A percentile compares a stretch with the other conserved stretches of the same genome.
Conservation (phyloP, 2,113 vertebrate genomes). For the Psilopsiagon aurifrons region DNA sequence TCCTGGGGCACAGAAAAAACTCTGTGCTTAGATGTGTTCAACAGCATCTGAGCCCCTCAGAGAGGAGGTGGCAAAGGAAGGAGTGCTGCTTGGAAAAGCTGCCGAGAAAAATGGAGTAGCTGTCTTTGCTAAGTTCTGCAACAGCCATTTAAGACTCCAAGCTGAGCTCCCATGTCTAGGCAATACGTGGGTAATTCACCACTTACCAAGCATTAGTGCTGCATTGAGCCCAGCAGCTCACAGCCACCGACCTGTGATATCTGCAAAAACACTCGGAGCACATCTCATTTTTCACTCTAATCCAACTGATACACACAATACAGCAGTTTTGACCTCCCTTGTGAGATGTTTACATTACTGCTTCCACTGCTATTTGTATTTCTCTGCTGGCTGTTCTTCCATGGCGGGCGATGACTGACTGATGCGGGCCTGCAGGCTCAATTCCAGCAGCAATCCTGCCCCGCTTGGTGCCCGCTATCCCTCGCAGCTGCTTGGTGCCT, state of each 20-base stretch:
- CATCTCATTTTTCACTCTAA: neutral
- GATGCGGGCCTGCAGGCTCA: neutral
- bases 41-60: neutral
- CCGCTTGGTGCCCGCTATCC: rapidly evolving
- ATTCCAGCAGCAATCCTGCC: neutral
- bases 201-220: neutral
- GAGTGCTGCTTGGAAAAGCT: neutral
- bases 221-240: neutral
- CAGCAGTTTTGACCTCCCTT: neutral
- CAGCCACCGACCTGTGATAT: neutral
- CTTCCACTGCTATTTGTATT: neutral
- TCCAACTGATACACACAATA: neutral
- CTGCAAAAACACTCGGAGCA: neutral
- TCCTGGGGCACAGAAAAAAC: neutral
- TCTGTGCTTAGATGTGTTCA: neutral
- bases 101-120: neutral
- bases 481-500: neutral
- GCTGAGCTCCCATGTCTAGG: neutral
- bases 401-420: rapidly evolving
- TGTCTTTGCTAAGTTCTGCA: neutral
- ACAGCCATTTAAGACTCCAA: neutral
- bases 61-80: neutral
- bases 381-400: neutral
- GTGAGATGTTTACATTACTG: neutral
- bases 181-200: neutral